Percentiles rank a stretch among this genome's conserved stretches.
phyloP scores from a whole-genome alignment of 2,113 vertebrate genomes.

The Noctilio leporinus region DNA sequence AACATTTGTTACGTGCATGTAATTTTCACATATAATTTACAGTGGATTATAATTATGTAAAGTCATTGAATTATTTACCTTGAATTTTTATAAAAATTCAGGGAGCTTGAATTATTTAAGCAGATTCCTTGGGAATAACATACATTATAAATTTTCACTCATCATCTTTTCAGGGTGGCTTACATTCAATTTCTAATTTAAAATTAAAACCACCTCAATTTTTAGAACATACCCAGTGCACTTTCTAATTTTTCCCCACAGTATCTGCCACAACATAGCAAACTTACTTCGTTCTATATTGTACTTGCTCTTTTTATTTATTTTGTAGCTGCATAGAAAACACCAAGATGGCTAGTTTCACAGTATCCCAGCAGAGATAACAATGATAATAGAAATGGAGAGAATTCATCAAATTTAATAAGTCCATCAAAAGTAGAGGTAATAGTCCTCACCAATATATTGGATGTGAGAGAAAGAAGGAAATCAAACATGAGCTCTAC shows the following conservation, averaged over 20 bases:
- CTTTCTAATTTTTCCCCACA: not conserved
- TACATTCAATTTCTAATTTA: not conserved
- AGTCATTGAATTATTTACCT: not conserved
- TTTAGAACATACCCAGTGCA: not conserved
- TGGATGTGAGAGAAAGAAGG: not conserved
- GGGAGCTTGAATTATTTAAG: not conserved
- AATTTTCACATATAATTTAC: not conserved
- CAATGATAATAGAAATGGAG: not conserved
- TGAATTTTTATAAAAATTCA: not conserved
- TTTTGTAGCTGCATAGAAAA: not conserved
- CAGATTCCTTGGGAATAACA: not conserved
- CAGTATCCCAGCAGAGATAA: not conserved
- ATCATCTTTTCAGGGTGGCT: not conserved
- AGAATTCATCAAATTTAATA: not conserved
- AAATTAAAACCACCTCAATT: not conserved
- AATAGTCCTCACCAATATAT: not conserved
- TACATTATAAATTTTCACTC: not conserved
- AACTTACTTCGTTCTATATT: not conserved
- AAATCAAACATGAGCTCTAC: not conserved
- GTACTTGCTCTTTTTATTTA: not conserved
- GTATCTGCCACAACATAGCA: not conserved
- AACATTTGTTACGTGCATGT: not conserved
- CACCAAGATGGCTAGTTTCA: not conserved
- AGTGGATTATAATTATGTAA: not conserved
- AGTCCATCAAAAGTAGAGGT: not conserved